These are phyloP conservation scores for Pyrrhia umbra DNA, from an alignment of 2,888 invertebrate species.

Conservation along the genomic window DNA sequence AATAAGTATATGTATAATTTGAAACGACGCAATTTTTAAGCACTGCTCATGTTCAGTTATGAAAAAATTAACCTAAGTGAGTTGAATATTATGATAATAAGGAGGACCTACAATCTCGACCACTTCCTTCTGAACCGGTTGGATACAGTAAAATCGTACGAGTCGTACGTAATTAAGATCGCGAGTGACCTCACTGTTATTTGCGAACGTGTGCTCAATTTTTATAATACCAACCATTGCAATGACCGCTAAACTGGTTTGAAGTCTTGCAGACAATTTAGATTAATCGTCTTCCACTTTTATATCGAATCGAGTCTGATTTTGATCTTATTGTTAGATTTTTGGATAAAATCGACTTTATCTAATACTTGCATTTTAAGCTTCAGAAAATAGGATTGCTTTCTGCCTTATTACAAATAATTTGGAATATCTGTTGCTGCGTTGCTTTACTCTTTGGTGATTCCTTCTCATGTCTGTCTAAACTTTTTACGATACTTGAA, in stretches of 20 bases:
- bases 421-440: neutral
- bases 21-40: neutral
- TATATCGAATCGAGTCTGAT: neutral
- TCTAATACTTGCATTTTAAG: neutral
- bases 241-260: slow-evolving; percentile 37
- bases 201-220: slow-evolving; percentile 51
- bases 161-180: slow-evolving; percentile 51
- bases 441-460: neutral
- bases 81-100: slow-evolving; percentile 6
- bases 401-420: neutral
- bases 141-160: slow-evolving; percentile 59
- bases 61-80: neutral
- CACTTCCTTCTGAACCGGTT: slow-evolving; percentile 58
- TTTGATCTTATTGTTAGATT: neutral
- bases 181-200: slow-evolving; percentile 55
- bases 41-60: neutral
- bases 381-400: neutral
- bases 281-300: slow-evolving; percentile 1
- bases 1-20: neutral
- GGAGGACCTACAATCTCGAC: slow-evolving; percentile 37
- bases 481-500: neutral
- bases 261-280: slow-evolving; percentile 6
- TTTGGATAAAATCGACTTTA: neutral
- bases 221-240: slow-evolving; percentile 43
- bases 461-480: neutral